These are phyloP conservation scores for Diaprepes abbreviatus DNA, from an alignment of 2,888 invertebrate genomes.

Conservation along the genomic window DNA sequence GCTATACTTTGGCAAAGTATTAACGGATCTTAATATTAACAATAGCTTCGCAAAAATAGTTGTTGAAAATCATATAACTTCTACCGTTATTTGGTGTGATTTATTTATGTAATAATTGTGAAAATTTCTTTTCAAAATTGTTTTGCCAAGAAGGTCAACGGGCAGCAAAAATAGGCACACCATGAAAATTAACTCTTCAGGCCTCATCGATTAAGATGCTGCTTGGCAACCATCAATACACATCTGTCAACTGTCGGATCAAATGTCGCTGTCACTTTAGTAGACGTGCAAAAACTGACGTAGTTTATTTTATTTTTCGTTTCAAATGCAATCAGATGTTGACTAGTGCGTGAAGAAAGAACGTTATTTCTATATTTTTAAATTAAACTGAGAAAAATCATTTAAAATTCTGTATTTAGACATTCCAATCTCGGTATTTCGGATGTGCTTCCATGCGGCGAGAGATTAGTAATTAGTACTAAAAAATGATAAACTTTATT, in stretches of 20 bases:
- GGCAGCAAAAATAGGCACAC: too few species aligned
- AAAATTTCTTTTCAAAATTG: too few species aligned
- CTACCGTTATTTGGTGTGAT: too few species aligned
- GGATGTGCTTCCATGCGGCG: background rate
- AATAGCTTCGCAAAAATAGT: too few species aligned
- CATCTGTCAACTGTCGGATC: background rate
- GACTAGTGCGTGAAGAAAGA: background rate
- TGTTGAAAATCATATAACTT: too few species aligned
- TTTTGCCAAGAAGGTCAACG: too few species aligned
- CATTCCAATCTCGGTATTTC: background rate
- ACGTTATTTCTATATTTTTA: background rate
- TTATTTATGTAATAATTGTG: too few species aligned
- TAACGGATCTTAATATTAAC: too few species aligned
- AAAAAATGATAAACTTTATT: conserved; percentile 51
- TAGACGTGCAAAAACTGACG: conserved; percentile 4
- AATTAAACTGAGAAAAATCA: background rate
- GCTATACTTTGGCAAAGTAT: too few species aligned
- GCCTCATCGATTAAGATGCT: background rate
- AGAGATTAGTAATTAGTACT: background rate
- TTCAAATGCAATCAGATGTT: background rate
- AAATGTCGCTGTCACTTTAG: background rate
- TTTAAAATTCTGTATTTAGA: background rate
- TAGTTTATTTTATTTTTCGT: conserved; percentile 21
- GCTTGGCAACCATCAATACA: conserved; percentile 4
- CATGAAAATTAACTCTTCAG: background rate